Conservation (phyloP, 2,888 invertebrate species). For the Aphodius sticticus region DNA sequence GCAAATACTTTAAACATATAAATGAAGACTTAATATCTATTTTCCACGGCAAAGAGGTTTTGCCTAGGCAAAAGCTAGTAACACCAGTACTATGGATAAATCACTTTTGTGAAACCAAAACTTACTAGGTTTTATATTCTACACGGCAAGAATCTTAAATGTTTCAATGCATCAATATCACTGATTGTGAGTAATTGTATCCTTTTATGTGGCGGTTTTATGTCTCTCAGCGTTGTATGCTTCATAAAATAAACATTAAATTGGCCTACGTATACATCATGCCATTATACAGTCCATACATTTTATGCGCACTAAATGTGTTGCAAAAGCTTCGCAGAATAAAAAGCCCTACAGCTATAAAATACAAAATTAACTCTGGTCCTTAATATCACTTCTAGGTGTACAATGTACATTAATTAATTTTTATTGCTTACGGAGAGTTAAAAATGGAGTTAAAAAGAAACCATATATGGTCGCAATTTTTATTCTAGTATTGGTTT, state of each 20-base stretch:
- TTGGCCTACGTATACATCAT: neutral
- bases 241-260: neutral
- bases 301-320: neutral
- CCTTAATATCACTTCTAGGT: neutral
- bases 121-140: no score
- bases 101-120: no score
- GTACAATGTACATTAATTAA: no score
- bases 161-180: neutral
- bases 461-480: no score
- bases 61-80: no score
- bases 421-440: no score
- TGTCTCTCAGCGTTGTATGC: neutral
- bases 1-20: no score
- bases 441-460: no score
- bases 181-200: neutral
- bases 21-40: no score
- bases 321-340: neutral
- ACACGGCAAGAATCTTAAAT: neutral
- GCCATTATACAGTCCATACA: neutral
- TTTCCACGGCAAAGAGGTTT: no score
- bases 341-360: neutral
- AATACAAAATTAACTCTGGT: neutral
- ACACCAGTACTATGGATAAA: no score
- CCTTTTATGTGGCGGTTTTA: neutral
- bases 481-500: no score